These are phyloP conservation scores for Chunga burmeisteri DNA, from an alignment of 2,113 vertebrate species.

Conservation along the genomic window DNA sequence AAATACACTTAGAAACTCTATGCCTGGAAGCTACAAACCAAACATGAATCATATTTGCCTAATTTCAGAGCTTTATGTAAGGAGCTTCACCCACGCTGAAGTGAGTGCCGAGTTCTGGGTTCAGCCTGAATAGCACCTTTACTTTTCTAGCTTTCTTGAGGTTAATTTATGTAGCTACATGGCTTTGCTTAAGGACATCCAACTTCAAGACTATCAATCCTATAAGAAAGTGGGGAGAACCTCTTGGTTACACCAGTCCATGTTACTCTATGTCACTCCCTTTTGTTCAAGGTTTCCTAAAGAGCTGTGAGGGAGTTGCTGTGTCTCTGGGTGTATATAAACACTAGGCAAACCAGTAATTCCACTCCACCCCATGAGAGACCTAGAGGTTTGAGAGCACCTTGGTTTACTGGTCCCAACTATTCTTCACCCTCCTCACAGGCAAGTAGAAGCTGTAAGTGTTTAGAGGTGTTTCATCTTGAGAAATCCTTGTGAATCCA, in stretches of 20 bases:
- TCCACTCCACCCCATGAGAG: not conserved
- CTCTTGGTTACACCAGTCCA: fast-evolving
- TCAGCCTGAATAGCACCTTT: not conserved
- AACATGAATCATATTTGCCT: conserved; percentile 17
- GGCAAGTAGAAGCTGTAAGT: not conserved
- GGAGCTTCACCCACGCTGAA: not conserved
- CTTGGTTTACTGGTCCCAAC: not conserved
- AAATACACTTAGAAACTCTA: not conserved
- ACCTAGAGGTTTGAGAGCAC: not conserved
- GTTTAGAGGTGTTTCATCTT: not conserved
- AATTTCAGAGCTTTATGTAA: not conserved
- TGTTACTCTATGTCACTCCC: not conserved
- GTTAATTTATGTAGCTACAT: not conserved
- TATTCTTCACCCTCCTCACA: not conserved
- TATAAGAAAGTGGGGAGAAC: not conserved
- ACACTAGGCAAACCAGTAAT: not conserved
- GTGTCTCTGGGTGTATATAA: not conserved
- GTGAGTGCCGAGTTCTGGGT: not conserved
- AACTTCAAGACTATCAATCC: not conserved
- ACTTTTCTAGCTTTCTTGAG: not conserved
- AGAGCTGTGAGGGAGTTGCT: not conserved
- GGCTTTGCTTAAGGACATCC: not conserved
- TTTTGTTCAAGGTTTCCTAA: not conserved
- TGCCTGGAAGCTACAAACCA: conserved; percentile 38
- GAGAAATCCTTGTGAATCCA: not conserved